A percentile compares a stretch with the other conserved stretches of the same genome.
These are phyloP conservation scores for Heptranchias perlo DNA, from an alignment of 2,113 vertebrate species.

Conservation along the genomic window DNA sequence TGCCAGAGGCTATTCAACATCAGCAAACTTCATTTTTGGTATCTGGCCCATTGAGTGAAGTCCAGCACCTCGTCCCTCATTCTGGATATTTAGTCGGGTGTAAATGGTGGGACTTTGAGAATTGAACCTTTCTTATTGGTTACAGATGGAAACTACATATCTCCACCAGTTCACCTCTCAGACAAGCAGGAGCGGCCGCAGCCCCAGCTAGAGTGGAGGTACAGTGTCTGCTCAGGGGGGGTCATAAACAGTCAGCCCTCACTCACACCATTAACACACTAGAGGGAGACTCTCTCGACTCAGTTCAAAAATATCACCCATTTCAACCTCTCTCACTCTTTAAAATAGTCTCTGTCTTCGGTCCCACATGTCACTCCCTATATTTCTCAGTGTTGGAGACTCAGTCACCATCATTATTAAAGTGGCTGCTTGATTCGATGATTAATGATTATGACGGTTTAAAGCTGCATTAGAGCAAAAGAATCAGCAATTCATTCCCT, in stretches of 20 bases:
- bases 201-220: slow-evolving; percentile 28
- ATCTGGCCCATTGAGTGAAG: too few species aligned
- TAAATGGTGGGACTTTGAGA: neutral
- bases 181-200: neutral
- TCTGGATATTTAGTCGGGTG: neutral
- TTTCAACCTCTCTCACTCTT: neutral
- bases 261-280: neutral
- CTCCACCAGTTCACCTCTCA: neutral
- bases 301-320: neutral
- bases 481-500: neutral
- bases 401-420: neutral
- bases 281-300: too few species aligned
- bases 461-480: neutral
- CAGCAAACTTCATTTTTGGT: neutral
- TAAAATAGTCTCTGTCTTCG: neutral
- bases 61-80: neutral
- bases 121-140: neutral
- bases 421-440: neutral
- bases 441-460: neutral
- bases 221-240: neutral
- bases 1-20: neutral
- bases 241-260: too few species aligned
- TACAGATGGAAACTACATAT: slow-evolving; percentile 11
- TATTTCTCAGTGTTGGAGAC: neutral
- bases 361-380: neutral